A percentile compares a stretch with the other conserved stretches of the same genome.
These are phyloP conservation scores for Microplitis deprimator DNA, from an alignment of 2,888 invertebrate genomes.

Conservation along the genomic window DNA sequence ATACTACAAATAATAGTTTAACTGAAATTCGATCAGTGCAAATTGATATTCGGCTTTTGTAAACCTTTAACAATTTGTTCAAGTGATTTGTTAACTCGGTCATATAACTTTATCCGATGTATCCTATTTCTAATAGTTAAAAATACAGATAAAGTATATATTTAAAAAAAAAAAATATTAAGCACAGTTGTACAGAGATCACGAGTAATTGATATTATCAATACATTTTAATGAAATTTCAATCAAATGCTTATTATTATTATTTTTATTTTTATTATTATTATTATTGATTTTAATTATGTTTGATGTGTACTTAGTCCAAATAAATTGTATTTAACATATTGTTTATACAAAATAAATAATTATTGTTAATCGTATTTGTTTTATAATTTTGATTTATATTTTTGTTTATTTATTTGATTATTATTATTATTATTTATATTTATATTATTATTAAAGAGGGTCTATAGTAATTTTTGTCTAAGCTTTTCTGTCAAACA, in stretches of 20 bases:
- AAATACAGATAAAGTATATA: not conserved
- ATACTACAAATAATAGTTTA: not conserved
- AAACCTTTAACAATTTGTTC: not conserved
- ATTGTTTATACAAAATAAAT: slow-evolving; percentile 62
- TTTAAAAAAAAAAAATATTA: not conserved
- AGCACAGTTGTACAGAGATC: not conserved
- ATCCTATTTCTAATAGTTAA: not conserved
- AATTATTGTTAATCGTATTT: slow-evolving; percentile 58
- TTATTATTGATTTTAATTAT: not conserved
- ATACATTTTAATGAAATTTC: not conserved
- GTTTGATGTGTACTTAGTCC: not conserved
- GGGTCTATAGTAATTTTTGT: too few relatives aligned
- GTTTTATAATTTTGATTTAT: slow-evolving; percentile 40
- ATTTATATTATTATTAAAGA: too few relatives aligned
- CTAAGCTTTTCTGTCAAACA: too few relatives aligned
- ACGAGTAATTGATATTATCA: not conserved
- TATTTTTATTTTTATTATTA: not conserved
- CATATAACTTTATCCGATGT: not conserved
- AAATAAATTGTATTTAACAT: slow-evolving; percentile 53
- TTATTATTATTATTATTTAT: too few relatives aligned
- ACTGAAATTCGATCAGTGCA: not conserved
- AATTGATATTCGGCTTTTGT: not conserved
- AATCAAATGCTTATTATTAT: not conserved
- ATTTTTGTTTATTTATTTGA: not conserved
- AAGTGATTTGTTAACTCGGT: slow-evolving; percentile 1